A percentile compares a stretch with the other conserved stretches of the same genome.
phyloP scores from a whole-genome alignment of 2,888 invertebrate species.

The Conchocele bisecta region DNA sequence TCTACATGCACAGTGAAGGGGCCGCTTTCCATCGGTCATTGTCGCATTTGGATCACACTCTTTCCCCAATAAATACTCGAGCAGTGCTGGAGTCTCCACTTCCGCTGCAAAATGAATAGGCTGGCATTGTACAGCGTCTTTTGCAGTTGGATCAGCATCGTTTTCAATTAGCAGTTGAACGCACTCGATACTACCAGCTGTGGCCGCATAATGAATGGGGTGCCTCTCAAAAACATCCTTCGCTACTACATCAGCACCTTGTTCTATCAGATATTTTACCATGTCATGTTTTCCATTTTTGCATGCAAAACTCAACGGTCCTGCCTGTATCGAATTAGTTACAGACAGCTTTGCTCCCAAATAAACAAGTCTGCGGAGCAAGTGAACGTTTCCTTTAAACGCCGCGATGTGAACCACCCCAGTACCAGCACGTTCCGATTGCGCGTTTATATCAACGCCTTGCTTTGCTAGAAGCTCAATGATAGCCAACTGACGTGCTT shows the following conservation, averaged over 20 bases:
- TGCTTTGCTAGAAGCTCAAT: conserved; percentile 4
- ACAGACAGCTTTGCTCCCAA: not conserved
- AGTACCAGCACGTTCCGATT: not conserved
- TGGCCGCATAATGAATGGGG: conserved; percentile 13
- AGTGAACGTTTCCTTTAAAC: not conserved
- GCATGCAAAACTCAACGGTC: conserved; percentile 8
- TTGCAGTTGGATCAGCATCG: conserved; percentile 9
- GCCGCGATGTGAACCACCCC: conserved; percentile 16
- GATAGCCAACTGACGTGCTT: not conserved
- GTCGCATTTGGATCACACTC: conserved; percentile 17
- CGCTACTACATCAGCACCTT: conserved; percentile 10
- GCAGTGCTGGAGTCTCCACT: not conserved
- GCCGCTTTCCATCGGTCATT: not conserved
- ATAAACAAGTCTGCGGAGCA: conserved; percentile 1
- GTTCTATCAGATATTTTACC: not conserved
- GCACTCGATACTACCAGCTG: conserved; percentile 2
- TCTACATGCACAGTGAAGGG: conserved; percentile 17
- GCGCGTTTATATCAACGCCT: conserved; percentile 16
- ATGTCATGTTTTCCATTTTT: not conserved
- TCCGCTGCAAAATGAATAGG: conserved; percentile 12
- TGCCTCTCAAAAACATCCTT: not conserved
- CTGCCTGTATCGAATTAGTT: not conserved
- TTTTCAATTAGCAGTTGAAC: not conserved
- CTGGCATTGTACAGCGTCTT: not conserved
- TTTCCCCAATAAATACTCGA: not conserved